Evolutionary conservation across 2,888 invertebrate species (phyloP), one percentile per base, ranked within the genome.

Genomic region (Drosophila prolongata): DNA sequence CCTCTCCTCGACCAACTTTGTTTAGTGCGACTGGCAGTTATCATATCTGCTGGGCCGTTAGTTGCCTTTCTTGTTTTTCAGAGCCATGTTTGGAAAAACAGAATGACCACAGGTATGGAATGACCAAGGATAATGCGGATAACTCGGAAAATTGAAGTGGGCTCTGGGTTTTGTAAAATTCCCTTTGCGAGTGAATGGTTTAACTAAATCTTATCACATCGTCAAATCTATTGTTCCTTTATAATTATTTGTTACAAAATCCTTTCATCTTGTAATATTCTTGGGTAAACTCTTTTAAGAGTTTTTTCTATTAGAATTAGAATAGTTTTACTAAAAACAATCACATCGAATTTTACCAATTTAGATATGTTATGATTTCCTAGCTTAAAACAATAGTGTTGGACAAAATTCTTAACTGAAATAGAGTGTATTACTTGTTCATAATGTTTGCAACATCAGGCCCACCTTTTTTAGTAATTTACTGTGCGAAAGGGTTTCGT

Each of bases 401-500:
- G 13, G 2, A 4, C 35, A 35, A 53, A 46, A 19, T n/a, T 27
- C 10, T 30, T 14, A 8, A 13, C 10, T 16, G 2, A 10, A 0
- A 5, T 6, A 11, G 9, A 64, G 65, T 1, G 62, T 10, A 61
- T 38, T 38, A 8, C 19, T 6, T 44, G 13, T 60, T 61, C 44
- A 34, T 19, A 11, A 53, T 27, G 8, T 14, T 50, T 43, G 9
- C 2, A 37, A 13, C 54, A 35, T 37, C 2, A 9, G 10, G 1
- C 0, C 13, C 53, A 35, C 24, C 19, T 59, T 68, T 37, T 57
- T 49, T 43, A 54, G 59, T 69, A 79, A 79, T 82, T 85, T 75
- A 70, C 70, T 77, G 67, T 75, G 75, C 69, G 74, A 43, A 46
- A 57, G 30, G 53, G 27, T 75, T 81, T 73, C 54, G 58, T 76